A percentile compares a stretch with the other conserved stretches of the same genome.
phyloP scores from a whole-genome alignment of 2,797 vertebrate genomes.

The Poecilia velifera region DNA sequence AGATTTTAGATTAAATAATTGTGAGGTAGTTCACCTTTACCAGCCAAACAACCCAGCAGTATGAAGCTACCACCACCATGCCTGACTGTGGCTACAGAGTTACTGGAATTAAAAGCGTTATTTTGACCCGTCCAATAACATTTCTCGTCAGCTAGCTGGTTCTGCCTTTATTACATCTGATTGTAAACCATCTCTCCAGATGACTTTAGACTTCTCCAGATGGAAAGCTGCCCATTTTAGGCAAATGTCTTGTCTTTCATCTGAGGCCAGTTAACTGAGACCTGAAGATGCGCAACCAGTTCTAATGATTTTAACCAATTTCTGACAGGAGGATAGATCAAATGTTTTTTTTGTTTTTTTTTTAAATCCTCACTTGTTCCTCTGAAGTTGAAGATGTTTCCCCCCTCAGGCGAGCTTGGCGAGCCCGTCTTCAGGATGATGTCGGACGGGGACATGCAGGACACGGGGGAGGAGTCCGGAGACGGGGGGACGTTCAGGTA shows the following conservation, averaged over 20 bases:
- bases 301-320: background rate
- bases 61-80: background rate
- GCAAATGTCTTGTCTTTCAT: background rate
- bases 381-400: slow-evolving; percentile 78
- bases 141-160: background rate
- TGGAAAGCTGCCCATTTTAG: background rate
- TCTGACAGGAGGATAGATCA: background rate
- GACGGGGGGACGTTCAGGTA: slow-evolving; percentile 72
- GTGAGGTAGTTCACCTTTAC: background rate
- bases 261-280: background rate
- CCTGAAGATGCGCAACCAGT: background rate
- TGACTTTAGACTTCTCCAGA: background rate
- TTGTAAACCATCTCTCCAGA: background rate
- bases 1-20: background rate
- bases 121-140: background rate
- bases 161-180: background rate
- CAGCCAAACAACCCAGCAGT: background rate
- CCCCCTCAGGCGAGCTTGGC: slow-evolving; percentile 61
- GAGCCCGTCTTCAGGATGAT: slow-evolving; percentile 78
- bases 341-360: background rate
- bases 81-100: background rate
- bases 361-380: slow-evolving; percentile 41
- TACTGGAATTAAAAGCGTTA: background rate
- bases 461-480: slow-evolving; percentile 65
- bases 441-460: slow-evolving; percentile 83